phyloP scores from a whole-genome alignment of 2,888 invertebrate species.

The Peribatodes rhomboidaria region DNA sequence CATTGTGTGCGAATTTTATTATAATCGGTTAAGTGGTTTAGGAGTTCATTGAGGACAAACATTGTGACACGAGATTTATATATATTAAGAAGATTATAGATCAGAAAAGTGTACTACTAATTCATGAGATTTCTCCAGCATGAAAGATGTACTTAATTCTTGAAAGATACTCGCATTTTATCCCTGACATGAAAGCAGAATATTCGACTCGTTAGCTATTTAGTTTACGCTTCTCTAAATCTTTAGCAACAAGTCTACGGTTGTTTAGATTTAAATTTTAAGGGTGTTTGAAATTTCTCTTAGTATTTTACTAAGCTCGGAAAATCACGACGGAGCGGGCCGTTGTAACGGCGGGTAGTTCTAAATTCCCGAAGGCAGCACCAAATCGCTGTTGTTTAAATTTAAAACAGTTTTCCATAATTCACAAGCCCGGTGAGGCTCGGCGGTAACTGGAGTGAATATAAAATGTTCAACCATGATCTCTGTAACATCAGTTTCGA shows the following conservation, averaged over 20 bases:
- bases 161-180: background rate
- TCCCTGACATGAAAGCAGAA: background rate
- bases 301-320: conserved; percentile 12
- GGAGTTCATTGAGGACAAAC: too few species aligned
- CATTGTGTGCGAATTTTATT: too few species aligned
- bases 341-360: conserved; percentile 19
- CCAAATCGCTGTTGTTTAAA: conserved; percentile 42
- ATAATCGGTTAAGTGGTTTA: too few species aligned
- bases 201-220: conserved; percentile 30
- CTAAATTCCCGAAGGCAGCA: conserved; percentile 24
- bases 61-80: too few species aligned
- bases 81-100: too few species aligned
- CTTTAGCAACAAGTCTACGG: background rate
- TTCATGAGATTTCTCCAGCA: background rate
- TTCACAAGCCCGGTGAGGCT: conserved; percentile 51
- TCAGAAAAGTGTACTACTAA: too few species aligned
- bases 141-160: background rate
- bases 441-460: conserved; percentile 63
- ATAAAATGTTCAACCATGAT: conserved; percentile 75
- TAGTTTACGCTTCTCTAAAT: conserved; percentile 19
- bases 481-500: conserved; percentile 64
- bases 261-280: conserved; percentile 19
- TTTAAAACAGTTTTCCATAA: conserved; percentile 55
- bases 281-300: conserved; percentile 14
- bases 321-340: conserved; percentile 20